Evolutionary conservation across 2,888 invertebrate genomes (phyloP), one percentile per base, ranked within the genome.

Genomic region (Melanostoma scalare): DNA sequence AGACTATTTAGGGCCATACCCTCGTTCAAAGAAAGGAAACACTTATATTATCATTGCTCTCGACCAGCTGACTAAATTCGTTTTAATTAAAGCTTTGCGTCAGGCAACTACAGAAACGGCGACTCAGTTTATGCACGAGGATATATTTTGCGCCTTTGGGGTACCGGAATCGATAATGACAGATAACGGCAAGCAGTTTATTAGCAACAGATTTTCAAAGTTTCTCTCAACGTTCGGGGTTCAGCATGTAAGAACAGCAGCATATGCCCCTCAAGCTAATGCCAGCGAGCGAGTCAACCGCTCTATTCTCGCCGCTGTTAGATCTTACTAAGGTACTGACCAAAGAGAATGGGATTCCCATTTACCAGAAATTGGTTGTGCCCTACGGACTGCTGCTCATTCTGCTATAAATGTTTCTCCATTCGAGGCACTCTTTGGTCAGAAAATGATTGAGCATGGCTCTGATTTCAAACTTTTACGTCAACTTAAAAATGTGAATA

Each of bases 141-240:
- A 61, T 8, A 30, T 61, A 6, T 61, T 61, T 61, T 35, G 42
- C 3, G 4, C 3, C 5, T 61, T 4, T 10, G 61, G 61, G 3
- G 61, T 61, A 10, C 61, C 46, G 8, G 61, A 46, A 8, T 36
- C 10, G n/a, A 35, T 61, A 4, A 33, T 63, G 4, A 63, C 33
- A 4, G 63, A 63, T 38, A 63, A 63, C 8, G 63, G 48, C 9
- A 50, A 48, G 4, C 61, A 61, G 48, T 60, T 60, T 20, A 60
- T 44, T 6, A 30, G 38, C 3, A 20, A 44, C 1, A 40, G 31
- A 33, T 60, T 60, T 10, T n/a, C n/a, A 5, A 35, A 40, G 6
- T 46, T 44, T 33, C n/a, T 46, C 0, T 44, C 42, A 4, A 44
- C n/a, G 6, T 60, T 44, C 9, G 44, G 60, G 1, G 31, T 42